Conservation (phyloP, 1,140 invertebrate species). For the Vollenhovia emeryi region DNA sequence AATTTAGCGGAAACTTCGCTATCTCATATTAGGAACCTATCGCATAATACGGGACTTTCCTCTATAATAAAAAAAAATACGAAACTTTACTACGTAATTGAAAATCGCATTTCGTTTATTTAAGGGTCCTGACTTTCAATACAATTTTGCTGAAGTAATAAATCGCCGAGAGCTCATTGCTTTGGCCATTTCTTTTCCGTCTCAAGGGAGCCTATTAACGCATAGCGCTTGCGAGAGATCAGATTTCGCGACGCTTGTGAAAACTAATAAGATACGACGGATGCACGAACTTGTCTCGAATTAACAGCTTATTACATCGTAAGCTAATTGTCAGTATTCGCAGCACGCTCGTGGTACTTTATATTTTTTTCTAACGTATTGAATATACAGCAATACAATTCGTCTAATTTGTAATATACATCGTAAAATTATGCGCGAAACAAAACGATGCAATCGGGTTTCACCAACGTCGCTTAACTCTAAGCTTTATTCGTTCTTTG, state of each 20-base stretch:
- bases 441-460: background rate
- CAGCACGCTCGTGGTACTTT: background rate
- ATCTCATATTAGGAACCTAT: too few relatives aligned
- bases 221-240: background rate
- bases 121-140: background rate
- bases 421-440: background rate
- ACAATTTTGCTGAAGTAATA: background rate
- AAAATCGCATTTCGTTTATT: background rate
- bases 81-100: background rate
- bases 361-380: background rate
- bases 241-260: background rate
- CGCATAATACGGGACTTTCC: too few relatives aligned
- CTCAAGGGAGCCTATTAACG: too few relatives aligned
- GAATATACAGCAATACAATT: background rate
- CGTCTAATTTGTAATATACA: background rate
- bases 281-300: background rate
- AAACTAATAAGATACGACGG: background rate
- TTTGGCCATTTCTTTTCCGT: background rate
- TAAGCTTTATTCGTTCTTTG: too few relatives aligned
- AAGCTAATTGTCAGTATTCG: background rate
- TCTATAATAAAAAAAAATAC: background rate
- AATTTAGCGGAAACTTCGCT: too few relatives aligned
- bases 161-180: background rate
- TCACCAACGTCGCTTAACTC: too few relatives aligned
- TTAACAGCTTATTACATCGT: background rate